phyloP scores from a whole-genome alignment of 2,113 vertebrate genomes.

The Chaetodon auriga region DNA sequence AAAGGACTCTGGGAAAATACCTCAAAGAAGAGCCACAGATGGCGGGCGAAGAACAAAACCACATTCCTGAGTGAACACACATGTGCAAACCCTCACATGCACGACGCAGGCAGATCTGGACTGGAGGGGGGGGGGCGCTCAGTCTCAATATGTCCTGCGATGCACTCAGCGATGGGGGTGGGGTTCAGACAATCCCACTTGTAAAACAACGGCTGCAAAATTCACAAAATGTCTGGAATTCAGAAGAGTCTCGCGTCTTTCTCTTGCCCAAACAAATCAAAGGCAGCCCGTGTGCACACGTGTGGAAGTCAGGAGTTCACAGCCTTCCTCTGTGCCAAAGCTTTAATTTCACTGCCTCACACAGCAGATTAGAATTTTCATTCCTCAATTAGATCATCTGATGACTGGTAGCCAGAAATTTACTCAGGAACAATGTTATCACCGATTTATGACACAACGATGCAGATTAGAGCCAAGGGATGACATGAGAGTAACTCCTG shows the following conservation, averaged over 20 bases:
- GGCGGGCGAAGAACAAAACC: conserved; percentile 70
- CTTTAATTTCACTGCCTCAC: not conserved
- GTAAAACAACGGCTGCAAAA: conserved; percentile 73
- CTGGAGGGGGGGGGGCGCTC: conserved; percentile 50
- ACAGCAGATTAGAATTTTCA: not conserved
- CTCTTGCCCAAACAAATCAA: conserved; percentile 65
- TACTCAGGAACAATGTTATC: not conserved
- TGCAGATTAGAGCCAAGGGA: not conserved
- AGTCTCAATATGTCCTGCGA: conserved; percentile 68
- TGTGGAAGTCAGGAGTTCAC: conserved; percentile 10
- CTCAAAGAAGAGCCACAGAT: conserved; percentile 73
- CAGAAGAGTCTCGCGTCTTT: conserved; percentile 49
- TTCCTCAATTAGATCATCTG: not conserved
- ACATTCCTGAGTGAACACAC: conserved; percentile 80
- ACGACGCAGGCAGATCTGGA: conserved; percentile 53
- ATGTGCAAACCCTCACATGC: conserved; percentile 74
- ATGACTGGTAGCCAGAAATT: not conserved
- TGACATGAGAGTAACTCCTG: not conserved
- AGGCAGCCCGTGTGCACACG: conserved; percentile 30
- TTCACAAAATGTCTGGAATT: conserved; percentile 79
- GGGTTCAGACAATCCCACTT: conserved; percentile 60
- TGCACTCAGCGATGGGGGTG: conserved; percentile 53
- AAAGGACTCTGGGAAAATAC: conserved; percentile 73
- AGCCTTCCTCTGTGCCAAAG: not conserved
- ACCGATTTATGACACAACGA: not conserved